These are phyloP conservation scores for Pharmacophagus antenor DNA, from an alignment of 2,888 invertebrate genomes.

Conservation along the genomic window DNA sequence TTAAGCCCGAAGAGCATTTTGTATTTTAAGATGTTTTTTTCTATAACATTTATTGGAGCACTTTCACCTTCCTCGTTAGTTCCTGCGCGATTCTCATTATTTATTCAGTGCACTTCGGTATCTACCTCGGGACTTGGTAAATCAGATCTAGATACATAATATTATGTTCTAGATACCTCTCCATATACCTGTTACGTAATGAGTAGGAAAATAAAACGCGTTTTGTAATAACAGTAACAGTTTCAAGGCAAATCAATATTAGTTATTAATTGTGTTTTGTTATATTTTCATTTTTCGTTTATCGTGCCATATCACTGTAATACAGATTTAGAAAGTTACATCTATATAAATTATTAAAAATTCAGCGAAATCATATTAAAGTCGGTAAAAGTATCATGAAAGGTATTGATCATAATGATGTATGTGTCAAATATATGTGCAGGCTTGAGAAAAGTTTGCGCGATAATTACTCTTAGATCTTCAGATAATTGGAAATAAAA, in stretches of 20 bases:
- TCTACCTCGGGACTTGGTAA: conserved; percentile 55
- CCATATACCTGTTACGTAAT: conserved; percentile 45
- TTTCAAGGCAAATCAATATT: too few relatives aligned
- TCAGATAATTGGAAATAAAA: conserved; percentile 44
- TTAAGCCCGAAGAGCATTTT: conserved; percentile 70
- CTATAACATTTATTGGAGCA: conserved; percentile 50
- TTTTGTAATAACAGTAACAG: conserved; percentile 31
- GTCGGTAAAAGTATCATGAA: too few relatives aligned
- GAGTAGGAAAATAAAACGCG: conserved; percentile 43
- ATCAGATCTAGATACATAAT: conserved; percentile 68
- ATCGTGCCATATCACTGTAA: too few relatives aligned
- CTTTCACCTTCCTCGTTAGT: conserved; percentile 70
- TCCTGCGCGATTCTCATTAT: conserved; percentile 53
- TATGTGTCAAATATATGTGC: too few relatives aligned
- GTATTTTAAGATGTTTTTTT: conserved; percentile 58
- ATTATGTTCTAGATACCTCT: conserved; percentile 54
- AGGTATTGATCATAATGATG: too few relatives aligned
- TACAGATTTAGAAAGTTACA: too few relatives aligned
- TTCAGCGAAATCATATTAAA: too few relatives aligned
- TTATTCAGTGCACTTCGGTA: conserved; percentile 58
- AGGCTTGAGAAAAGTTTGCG: too few relatives aligned
- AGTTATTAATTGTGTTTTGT: background rate
- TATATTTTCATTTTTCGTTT: too few relatives aligned
- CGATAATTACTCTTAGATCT: conserved; percentile 8
- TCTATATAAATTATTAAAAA: too few relatives aligned